Evolutionary conservation across 2,113 vertebrate species (phyloP), one percentile per base, ranked within the genome.

Genomic region (Astur gentilis): DNA sequence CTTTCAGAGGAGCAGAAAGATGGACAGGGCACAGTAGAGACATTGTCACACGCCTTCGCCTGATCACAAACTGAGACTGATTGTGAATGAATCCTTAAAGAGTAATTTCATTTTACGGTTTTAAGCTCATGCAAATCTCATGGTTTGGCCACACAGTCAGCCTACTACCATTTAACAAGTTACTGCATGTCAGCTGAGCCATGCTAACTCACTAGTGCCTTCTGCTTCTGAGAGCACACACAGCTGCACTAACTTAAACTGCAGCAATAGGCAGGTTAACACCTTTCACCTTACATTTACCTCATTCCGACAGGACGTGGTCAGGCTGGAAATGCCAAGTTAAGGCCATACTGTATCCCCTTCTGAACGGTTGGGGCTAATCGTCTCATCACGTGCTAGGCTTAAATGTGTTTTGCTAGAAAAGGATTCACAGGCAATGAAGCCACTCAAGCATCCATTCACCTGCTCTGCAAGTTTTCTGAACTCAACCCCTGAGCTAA

Each of bases 351-450:
- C 22, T 6, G 11, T 12, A 34, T 25, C 23, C 27, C 29, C 21
- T 94, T 71, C 52, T 23, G 40, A 66, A 38, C 6, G 20, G 31
- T 8, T 27, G 36, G 55, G 61, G 20, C 36, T 75, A 40, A 27
- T 27, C 1, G 1, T 22, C 27, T 50, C 29, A 15, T 15, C 4
- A 0, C 18, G 55, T 44, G 32, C 54, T 44, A 21, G 18, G 32
- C 34, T 85, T 55, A 32, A 61, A 40, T 10, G 11, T 20, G 61
- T 55, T 85, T 62, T 84, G 47, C 65, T 66, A 40, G 49, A 36
- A 75, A 27, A 69, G 10, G 8, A 69, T 62, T 82, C 75, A 38
- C 60, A 49, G 32, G 54, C 81, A 20, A 66, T 18, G 42, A 61
- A 45, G 32, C 10, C 60, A 40, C 36, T 45, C 42, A 14, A 45